Evolutionary conservation across 2,888 invertebrate species (phyloP).

Genomic region (Aphidius colemani): DNA sequence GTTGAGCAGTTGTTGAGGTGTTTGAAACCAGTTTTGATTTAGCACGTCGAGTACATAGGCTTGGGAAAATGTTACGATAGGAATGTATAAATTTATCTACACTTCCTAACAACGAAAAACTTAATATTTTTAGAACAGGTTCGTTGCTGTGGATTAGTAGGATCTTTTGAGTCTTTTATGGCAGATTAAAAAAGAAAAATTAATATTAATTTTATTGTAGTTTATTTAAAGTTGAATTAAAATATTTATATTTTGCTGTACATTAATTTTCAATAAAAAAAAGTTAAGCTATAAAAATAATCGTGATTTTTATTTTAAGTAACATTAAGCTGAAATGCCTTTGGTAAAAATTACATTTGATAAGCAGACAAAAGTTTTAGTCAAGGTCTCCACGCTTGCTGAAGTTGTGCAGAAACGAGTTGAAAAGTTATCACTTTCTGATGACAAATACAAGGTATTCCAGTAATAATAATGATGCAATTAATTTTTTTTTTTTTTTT

Average conservation of each 20-base stretch:
- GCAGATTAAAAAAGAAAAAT: background rate
- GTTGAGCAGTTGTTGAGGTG: slow-evolving; percentile 24
- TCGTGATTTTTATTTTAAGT: background rate
- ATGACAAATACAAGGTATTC: slow-evolving; percentile 1
- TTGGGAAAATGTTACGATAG: slow-evolving; percentile 21
- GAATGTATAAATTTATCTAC: slow-evolving; percentile 18
- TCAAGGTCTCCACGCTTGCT: background rate
- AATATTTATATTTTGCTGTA: too few species aligned
- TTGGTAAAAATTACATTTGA: slow-evolving; percentile 1
- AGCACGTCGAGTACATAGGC: slow-evolving; percentile 21
- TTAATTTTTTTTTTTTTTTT: too few species aligned
- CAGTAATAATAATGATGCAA: background rate
- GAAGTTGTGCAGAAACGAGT: slow-evolving; percentile 5
- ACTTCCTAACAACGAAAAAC: slow-evolving; percentile 28
- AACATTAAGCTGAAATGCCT: slow-evolving; percentile 2
- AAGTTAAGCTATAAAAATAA: background rate
- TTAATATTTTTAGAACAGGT: slow-evolving; percentile 24
- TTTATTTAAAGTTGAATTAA: too few species aligned
- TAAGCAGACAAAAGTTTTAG: background rate
- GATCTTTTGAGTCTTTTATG: background rate
- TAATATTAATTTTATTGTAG: background rate
- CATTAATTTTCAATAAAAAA: background rate
- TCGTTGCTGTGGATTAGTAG: slow-evolving; percentile 21
- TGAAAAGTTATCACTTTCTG: background rate
- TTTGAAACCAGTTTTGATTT: slow-evolving; percentile 26